Base-by-base conservation (phyloP, 2,888 invertebrate species). In the Drosophila borborema region DNA sequence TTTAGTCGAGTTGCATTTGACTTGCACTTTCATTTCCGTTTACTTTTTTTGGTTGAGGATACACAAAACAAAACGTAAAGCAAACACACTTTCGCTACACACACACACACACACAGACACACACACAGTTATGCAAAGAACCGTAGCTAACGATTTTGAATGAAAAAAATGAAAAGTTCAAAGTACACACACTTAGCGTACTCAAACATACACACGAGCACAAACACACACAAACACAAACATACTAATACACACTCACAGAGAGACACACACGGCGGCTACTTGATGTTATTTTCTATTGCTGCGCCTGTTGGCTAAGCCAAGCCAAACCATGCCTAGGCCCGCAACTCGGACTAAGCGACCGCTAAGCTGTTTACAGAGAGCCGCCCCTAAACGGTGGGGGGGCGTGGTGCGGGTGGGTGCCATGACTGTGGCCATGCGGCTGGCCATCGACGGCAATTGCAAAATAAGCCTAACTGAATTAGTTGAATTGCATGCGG, bases 121-220 rank as follows among this genome's bases (percentile, higher is more conserved):
- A 28, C 49, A 36, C 48, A 62, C 61, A 23, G 54, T 10, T 40
- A 54, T 54, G 41, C 56, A 56, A 31, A 49, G 43, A 41, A 41
- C 16, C 28, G 9, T 12, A 43, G 67, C 61, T 58, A 70, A 74
- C 80, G 64, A 77, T 86, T 80, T 82, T 82, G 77, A 82, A 82
- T 86, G 86, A 75, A 80, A 87, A 87, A 84, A 88, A 80, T 82
- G 71, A 82, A 86, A 85, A 85, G 84, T 85, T 85, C 87, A 85
- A 89, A 85, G 85, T 84, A 89, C 74, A 89, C 64, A 80, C 85
- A 83, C 84, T 81, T 89, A 84, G 67, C 80, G 77, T 83, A 62
- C 80, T 79, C 73, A 86, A 75, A 86, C 72, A 79, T 58, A 60
- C 71, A 64, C 59, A 63, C 61, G 16, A 41, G 18, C 53, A 64